Conservation (phyloP, 2,888 invertebrate genomes). For the Amblyteles armatorius region DNA sequence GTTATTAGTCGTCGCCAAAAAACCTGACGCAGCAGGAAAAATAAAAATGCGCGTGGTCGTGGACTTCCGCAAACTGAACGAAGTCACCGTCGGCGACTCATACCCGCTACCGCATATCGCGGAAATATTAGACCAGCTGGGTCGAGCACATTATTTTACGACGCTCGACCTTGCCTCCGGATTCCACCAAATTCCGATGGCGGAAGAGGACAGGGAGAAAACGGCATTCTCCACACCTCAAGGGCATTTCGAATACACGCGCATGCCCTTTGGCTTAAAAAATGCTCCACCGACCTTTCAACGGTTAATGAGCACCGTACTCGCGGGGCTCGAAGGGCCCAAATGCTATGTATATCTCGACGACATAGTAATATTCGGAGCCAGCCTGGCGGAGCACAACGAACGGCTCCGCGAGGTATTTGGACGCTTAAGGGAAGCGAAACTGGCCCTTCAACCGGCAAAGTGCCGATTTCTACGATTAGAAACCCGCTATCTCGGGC, state of each 20-base stretch:
- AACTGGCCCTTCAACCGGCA: too few species aligned
- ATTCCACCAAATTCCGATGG: not conserved
- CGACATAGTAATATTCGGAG: too few species aligned
- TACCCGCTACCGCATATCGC: not conserved
- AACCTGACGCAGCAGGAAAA: too few species aligned
- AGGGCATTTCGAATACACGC: conserved; percentile 1
- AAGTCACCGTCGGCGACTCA: not conserved
- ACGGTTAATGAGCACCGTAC: too few species aligned
- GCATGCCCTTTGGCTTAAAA: conserved; percentile 1
- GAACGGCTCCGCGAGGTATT: too few species aligned
- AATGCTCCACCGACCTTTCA: not conserved
- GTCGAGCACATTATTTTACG: not conserved
- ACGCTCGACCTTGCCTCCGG: not conserved
- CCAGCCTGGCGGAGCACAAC: too few species aligned
- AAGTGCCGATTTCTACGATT: too few species aligned
- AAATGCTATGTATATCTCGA: too few species aligned
- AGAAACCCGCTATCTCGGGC: too few species aligned
- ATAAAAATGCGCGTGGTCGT: not conserved
- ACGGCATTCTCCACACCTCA: not conserved
- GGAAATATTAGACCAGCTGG: conserved; percentile 2
- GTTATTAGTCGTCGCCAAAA: too few species aligned
- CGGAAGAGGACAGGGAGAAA: not conserved
- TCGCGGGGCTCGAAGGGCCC: too few species aligned
- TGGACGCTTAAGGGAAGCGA: too few species aligned
- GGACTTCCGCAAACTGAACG: not conserved